Conservation (phyloP, 1,140 invertebrate genomes). For the Brachionus rotundiformis region DNA sequence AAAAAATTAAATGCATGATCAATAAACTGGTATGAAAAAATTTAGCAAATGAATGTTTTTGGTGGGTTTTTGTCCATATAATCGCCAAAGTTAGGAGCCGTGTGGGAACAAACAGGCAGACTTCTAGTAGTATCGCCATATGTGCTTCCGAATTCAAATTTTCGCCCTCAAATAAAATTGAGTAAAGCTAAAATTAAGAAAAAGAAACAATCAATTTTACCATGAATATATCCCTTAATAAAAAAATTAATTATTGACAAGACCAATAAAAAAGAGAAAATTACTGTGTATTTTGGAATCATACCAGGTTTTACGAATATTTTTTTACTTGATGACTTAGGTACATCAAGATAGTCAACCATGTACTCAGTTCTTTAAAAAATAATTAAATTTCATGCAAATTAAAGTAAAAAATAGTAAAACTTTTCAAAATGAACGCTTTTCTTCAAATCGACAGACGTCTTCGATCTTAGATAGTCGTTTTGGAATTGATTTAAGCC, state of each 20-base stretch:
- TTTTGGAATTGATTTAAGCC: slow-evolving; percentile 58
- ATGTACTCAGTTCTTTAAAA: neutral
- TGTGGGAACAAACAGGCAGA: slow-evolving; percentile 61
- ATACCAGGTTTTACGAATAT: slow-evolving; percentile 61
- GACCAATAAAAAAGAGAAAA: slow-evolving; percentile 59
- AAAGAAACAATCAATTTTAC: too few relatives aligned
- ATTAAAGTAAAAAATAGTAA: neutral
- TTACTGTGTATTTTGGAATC: slow-evolving; percentile 64
- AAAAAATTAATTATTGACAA: neutral
- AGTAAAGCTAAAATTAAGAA: too few relatives aligned
- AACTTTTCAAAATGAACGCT: slow-evolving; percentile 12
- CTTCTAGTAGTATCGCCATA: slow-evolving; percentile 63
- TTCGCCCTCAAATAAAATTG: slow-evolving; percentile 56
- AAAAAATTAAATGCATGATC: neutral
- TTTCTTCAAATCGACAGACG: neutral
- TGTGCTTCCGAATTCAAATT: slow-evolving; percentile 62
- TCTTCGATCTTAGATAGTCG: slow-evolving; percentile 32
- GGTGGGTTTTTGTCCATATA: slow-evolving; percentile 54
- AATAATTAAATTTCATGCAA: neutral
- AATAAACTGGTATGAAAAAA: neutral
- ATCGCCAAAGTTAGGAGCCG: slow-evolving; percentile 56
- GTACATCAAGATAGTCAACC: neutral
- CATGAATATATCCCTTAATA: slow-evolving; percentile 31
- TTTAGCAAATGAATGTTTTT: slow-evolving; percentile 47
- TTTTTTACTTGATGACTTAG: slow-evolving; percentile 55